Conservation (phyloP, 2,888 invertebrate genomes). For the Tachystola acroxantha region DNA sequence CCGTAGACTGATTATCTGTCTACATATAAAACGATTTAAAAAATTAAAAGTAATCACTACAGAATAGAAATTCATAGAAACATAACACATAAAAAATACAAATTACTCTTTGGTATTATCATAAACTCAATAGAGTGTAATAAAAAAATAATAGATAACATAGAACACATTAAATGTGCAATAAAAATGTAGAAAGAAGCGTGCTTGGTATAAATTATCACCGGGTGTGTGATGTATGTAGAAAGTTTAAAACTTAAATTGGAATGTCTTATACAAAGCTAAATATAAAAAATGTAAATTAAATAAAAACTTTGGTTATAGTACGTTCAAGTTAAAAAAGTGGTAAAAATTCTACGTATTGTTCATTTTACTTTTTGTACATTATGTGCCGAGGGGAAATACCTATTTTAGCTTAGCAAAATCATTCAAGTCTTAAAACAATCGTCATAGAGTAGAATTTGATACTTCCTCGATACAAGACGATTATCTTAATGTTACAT, state of each 20-base stretch:
- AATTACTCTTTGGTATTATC: slow-evolving; percentile 35
- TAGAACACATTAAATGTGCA: slow-evolving; percentile 34
- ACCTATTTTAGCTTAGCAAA: no score
- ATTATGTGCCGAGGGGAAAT: no score
- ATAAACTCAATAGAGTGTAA: slow-evolving; percentile 19
- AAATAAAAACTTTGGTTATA: neutral
- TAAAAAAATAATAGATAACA: slow-evolving; percentile 18
- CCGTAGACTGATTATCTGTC: no score
- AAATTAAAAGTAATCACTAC: no score
- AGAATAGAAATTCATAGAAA: neutral
- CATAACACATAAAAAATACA: no score
- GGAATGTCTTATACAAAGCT: neutral
- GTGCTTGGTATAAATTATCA: slow-evolving; percentile 1
- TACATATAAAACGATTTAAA: no score
- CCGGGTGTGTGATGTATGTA: neutral
- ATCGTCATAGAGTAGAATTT: no score
- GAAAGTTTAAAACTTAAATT: neutral
- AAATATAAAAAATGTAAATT: neutral
- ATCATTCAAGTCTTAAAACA: no score
- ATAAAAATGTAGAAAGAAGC: slow-evolving; percentile 13
- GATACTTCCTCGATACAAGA: no score
- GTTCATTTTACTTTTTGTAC: no score
- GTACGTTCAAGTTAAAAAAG: neutral
- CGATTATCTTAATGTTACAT: no score
- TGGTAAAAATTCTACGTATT: neutral